A percentile compares a stretch with the other conserved stretches of the same genome.
phyloP scores from a whole-genome alignment of 2,797 vertebrate genomes.

The Micropoecilia bifurca region DNA sequence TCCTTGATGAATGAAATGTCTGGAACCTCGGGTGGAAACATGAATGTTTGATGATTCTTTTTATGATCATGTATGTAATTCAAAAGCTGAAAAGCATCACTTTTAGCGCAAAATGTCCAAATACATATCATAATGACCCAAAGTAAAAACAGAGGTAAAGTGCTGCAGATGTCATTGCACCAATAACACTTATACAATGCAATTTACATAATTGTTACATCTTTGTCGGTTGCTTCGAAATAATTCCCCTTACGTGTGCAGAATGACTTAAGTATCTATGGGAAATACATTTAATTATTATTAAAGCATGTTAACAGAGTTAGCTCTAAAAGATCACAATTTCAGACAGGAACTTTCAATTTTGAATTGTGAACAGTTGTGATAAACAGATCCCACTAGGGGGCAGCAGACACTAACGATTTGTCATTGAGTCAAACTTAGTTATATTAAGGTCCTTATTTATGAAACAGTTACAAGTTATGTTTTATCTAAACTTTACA shows the following conservation, averaged over 20 bases:
- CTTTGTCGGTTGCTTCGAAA: background rate
- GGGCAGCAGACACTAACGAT: background rate
- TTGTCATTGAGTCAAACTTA: background rate
- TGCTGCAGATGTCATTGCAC: background rate
- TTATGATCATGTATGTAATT: background rate
- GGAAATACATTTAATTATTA: background rate
- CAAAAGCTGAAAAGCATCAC: background rate
- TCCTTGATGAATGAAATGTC: background rate
- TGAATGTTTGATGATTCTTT: background rate
- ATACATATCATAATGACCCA: background rate
- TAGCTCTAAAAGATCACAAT: background rate
- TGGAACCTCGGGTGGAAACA: too few species aligned
- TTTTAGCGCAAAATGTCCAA: background rate
- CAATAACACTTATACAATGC: background rate
- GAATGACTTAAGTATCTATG: background rate
- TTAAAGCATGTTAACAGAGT: background rate
- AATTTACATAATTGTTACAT: background rate
- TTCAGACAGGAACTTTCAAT: background rate
- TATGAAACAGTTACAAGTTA: background rate
- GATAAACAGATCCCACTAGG: background rate
- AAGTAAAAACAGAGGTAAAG: background rate
- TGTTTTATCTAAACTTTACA: background rate
- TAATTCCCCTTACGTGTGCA: background rate
- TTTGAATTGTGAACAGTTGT: background rate
- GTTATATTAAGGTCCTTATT: background rate